Conservation (phyloP, 1,140 invertebrate species). For the Caerostris darwini region DNA sequence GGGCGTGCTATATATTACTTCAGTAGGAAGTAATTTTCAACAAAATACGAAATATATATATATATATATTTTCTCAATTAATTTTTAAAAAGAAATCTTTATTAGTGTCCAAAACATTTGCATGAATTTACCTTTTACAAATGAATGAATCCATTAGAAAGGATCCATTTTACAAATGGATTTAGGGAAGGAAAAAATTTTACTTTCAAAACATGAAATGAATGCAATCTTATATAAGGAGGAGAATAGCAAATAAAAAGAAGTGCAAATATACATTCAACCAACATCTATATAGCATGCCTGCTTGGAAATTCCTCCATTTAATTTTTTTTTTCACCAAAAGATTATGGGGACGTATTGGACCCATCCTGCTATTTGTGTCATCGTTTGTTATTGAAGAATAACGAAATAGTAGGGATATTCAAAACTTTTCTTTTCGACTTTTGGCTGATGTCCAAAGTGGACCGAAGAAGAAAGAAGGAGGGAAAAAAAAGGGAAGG, state of each 20-base stretch:
- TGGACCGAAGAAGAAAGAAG: neutral
- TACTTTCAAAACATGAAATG: neutral
- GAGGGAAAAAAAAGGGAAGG: neutral
- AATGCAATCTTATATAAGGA: neutral
- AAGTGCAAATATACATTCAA: neutral
- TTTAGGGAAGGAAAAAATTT: neutral
- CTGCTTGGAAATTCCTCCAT: neutral
- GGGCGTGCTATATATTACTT: too few relatives aligned
- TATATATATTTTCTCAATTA: too few relatives aligned
- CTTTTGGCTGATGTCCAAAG: neutral
- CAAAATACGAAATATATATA: too few relatives aligned
- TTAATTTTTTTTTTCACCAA: neutral
- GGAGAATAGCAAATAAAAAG: neutral
- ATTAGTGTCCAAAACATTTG: too few relatives aligned
- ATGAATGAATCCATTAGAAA: too few relatives aligned
- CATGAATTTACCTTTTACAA: too few relatives aligned
- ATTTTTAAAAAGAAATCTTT: too few relatives aligned
- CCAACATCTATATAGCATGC: too few relatives aligned
- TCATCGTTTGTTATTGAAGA: constrained; percentile 55
- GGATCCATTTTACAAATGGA: too few relatives aligned
- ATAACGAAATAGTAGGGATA: constrained; percentile 38
- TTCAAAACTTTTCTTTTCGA: constrained; percentile 33
- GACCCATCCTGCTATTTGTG: neutral
- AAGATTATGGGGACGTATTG: neutral
- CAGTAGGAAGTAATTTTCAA: too few relatives aligned